A percentile compares a stretch with the other conserved stretches of the same genome.
Evolutionary conservation across 2,113 vertebrate genomes (phyloP).

Genomic region (Dipodomys merriami): DNA sequence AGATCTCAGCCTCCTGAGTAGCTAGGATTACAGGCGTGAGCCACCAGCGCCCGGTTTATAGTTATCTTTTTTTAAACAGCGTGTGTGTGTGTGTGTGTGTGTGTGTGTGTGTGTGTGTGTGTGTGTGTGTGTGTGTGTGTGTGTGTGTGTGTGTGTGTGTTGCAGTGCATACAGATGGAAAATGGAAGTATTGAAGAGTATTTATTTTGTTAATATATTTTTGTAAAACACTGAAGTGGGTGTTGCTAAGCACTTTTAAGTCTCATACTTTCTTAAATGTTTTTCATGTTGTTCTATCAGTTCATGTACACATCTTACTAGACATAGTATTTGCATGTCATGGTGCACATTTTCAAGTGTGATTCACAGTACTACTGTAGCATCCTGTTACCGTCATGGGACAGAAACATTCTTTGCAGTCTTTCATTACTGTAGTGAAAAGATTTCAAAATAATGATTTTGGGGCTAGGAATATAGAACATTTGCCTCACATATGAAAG

Average conservation of each 20-base stretch:
- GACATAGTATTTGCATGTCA: neutral
- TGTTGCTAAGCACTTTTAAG: conserved; percentile 45
- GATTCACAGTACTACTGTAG: conserved; percentile 12
- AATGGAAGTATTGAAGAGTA: neutral
- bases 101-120: neutral
- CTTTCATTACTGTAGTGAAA: conserved; percentile 12
- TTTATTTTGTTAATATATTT: conserved; percentile 58
- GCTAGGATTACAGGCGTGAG: no score
- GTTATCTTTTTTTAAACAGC: no score
- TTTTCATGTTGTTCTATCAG: conserved; percentile 51
- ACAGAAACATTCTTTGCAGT: conserved; percentile 17
- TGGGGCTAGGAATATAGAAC: neutral
- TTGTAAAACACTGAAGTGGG: conserved; percentile 35
- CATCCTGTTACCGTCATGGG: neutral
- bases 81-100: no score
- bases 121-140: no score
- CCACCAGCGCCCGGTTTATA: no score
- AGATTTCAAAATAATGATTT: neutral
- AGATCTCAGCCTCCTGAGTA: no score
- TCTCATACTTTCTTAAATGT: conserved; percentile 44
- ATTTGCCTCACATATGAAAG: neutral
- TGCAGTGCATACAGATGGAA: neutral
- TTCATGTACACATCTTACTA: conserved; percentile 28
- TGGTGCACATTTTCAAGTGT: neutral
- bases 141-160: neutral